Conservation (phyloP, 2,113 vertebrate species). For the Triplophysa dalaica region DNA sequence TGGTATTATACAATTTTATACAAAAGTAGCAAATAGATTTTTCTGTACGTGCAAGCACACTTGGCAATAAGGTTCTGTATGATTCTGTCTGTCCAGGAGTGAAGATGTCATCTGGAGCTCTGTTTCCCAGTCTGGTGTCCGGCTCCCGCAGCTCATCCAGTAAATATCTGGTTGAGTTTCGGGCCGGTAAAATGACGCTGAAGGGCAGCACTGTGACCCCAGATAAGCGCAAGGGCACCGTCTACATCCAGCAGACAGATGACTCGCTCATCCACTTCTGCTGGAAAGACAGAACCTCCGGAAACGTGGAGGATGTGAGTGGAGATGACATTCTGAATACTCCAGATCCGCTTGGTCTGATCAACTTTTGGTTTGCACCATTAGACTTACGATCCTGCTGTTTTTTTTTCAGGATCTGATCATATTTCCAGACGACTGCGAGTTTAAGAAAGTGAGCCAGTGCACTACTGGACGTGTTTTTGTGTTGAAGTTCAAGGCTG, state of each 20-base stretch:
- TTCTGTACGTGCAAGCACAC: too few relatives aligned
- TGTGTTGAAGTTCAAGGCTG: constrained; percentile 95
- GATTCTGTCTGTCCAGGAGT: background rate
- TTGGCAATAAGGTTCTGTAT: too few relatives aligned
- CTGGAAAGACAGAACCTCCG: constrained; percentile 94
- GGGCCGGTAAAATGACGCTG: constrained; percentile 94
- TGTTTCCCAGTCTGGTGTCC: constrained; percentile 95
- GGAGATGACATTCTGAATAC: background rate
- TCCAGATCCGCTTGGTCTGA: too few relatives aligned
- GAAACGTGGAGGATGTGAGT: constrained; percentile 91
- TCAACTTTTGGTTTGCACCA: too few relatives aligned
- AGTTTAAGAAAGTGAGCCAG: constrained; percentile 93
- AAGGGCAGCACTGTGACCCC: constrained; percentile 95
- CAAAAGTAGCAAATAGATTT: too few relatives aligned
- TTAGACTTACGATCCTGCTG: background rate
- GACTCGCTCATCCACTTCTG: constrained; percentile 98
- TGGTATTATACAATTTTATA: too few relatives aligned
- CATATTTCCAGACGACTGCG: constrained; percentile 96
- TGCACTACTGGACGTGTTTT: constrained; percentile 93
- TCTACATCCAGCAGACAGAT: constrained; percentile 96
- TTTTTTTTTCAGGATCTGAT: constrained; percentile 83
- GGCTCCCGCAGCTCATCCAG: constrained; percentile 91
- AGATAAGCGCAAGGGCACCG: constrained; percentile 93
- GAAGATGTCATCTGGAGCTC: constrained; percentile 88
- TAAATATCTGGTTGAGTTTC: constrained; percentile 95